Percentiles rank a stretch among this genome's conserved stretches.
These are phyloP conservation scores for Panthera leo DNA, from an alignment of 2,113 vertebrate genomes.

Conservation along the genomic window DNA sequence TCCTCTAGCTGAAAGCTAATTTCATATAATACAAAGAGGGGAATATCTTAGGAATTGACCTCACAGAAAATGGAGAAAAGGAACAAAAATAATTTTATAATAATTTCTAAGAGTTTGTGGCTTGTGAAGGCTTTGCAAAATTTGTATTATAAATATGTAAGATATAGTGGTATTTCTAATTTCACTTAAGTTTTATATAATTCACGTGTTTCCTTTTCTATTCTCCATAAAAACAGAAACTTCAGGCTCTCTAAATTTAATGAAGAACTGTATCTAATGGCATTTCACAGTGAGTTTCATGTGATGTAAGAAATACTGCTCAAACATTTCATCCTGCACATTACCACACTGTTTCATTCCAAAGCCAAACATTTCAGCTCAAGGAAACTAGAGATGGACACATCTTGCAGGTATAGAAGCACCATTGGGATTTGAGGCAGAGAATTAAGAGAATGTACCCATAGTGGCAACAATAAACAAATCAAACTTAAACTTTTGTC, in stretches of 20 bases:
- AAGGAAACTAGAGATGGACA: neutral
- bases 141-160: neutral
- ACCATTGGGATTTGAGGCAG: neutral
- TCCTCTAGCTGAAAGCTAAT: neutral
- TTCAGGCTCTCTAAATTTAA: neutral
- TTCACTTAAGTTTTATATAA: neutral
- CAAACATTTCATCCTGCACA: neutral
- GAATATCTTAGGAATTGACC: neutral
- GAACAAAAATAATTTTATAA: neutral
- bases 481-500: slow-evolving; percentile 26
- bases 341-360: neutral
- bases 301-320: neutral
- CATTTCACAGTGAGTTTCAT: neutral
- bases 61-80: neutral
- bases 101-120: neutral
- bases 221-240: neutral
- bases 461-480: slow-evolving; percentile 33
- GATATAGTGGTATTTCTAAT: slow-evolving; percentile 33
- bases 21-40: neutral
- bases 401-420: neutral
- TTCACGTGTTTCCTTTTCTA: neutral
- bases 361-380: neutral
- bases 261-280: neutral
- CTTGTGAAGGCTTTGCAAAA: neutral
- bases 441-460: neutral